These are phyloP conservation scores for Pararge aegeria DNA, from an alignment of 1,140 invertebrate species.

Conservation along the genomic window DNA sequence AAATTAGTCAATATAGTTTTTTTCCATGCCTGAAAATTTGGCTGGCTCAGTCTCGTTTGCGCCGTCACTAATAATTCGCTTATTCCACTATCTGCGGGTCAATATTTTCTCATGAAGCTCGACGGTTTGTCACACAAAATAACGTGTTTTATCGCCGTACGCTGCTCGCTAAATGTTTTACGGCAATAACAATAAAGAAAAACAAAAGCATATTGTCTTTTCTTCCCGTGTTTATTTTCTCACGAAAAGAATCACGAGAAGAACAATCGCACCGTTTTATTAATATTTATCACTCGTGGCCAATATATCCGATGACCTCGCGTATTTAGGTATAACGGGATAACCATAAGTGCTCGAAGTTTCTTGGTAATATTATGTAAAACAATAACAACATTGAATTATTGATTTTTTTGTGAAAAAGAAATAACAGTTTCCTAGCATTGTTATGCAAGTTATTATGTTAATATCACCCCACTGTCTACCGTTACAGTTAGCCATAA, in stretches of 20 bases:
- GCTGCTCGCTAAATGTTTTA: conserved; percentile 74
- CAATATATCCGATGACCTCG: conserved; percentile 61
- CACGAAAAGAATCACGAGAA: conserved; percentile 69
- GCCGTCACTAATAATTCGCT: conserved; percentile 67
- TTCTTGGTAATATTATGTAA: conserved; percentile 14
- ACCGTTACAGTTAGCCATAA: too few species aligned
- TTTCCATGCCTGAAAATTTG: too few species aligned
- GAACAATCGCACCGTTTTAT: conserved; percentile 65
- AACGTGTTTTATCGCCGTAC: conserved; percentile 70
- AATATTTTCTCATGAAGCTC: conserved; percentile 77
- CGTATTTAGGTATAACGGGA: conserved; percentile 36
- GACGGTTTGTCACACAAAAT: conserved; percentile 79
- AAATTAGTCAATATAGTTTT: too few species aligned
- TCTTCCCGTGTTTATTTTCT: conserved; percentile 64
- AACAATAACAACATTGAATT: not conserved
- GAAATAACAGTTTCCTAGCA: not conserved
- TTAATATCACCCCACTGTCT: too few species aligned
- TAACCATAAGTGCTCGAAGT: conserved; percentile 18
- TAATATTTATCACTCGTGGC: conserved; percentile 67
- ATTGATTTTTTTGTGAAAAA: not conserved
- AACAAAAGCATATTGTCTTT: conserved; percentile 74
- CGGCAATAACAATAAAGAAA: conserved; percentile 78
- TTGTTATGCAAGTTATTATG: too few species aligned
- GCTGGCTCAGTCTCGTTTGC: conserved; percentile 44
- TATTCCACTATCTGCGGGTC: conserved; percentile 75